A percentile compares a stretch with the other conserved stretches of the same genome.
These are phyloP conservation scores for Erinaceus europaeus DNA, from an alignment of 2,113 vertebrate species.

Conservation along the genomic window DNA sequence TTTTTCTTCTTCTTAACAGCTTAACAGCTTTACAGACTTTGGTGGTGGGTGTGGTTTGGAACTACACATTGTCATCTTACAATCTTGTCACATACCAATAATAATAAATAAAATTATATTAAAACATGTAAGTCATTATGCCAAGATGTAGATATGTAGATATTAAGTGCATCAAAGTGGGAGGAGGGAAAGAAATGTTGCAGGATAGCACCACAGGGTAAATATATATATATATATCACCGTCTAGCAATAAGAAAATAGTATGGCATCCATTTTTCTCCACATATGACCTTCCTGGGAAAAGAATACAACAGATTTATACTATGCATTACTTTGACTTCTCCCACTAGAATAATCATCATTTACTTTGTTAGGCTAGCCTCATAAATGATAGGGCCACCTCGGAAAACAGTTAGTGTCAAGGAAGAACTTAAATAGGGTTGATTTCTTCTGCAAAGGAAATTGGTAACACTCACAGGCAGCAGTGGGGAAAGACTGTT, in stretches of 20 bases:
- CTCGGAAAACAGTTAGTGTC: slow-evolving; percentile 39
- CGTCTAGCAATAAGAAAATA: not conserved
- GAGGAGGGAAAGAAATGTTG: not conserved
- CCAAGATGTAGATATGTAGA: slow-evolving; percentile 21
- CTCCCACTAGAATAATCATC: slow-evolving; percentile 27
- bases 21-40: no score
- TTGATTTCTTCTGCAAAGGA: not conserved
- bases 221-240: not conserved
- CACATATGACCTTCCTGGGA: slow-evolving; percentile 45
- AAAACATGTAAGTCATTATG: not conserved
- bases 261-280: slow-evolving; percentile 26
- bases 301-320: not conserved
- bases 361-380: slow-evolving; percentile 31
- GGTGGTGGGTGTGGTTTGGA: no score
- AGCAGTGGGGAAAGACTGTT: not conserved
- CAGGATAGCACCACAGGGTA: not conserved
- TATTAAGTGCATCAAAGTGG: not conserved
- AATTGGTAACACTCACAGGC: not conserved
- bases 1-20: no score
- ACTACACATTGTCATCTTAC: no score
- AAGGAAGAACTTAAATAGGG: slow-evolving; percentile 44
- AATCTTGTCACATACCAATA: no score
- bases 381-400: slow-evolving; percentile 30
- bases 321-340: slow-evolving; percentile 1
- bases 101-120: no score